Evolutionary conservation across 2,113 vertebrate genomes (phyloP).

Genomic region (Engraulis encrasicolus): DNA sequence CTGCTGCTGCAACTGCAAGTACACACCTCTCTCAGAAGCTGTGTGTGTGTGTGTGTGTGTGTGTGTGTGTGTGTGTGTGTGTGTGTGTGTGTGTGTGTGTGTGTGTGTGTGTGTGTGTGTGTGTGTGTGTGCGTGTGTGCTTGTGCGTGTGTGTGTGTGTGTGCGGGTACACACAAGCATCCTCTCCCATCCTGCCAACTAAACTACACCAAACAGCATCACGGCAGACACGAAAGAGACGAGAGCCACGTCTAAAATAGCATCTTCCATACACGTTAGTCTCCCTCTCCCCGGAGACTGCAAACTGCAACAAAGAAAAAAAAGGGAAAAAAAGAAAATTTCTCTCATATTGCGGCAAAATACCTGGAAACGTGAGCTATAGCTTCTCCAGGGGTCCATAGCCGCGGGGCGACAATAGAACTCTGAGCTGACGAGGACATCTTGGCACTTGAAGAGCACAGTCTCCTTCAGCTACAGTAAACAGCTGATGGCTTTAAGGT

Average conservation of each 20-base stretch:
- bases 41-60: not conserved
- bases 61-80: not conserved
- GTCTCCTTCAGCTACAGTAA: no score
- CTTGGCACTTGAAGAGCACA: not conserved
- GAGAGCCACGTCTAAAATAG: not conserved
- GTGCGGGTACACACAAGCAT: not conserved
- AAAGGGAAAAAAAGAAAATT: no score
- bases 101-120: not conserved
- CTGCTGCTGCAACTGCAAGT: no score
- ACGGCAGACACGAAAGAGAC: not conserved
- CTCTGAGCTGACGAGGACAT: not conserved
- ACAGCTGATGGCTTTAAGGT: not conserved
- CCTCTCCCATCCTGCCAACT: not conserved
- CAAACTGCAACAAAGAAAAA: not conserved
- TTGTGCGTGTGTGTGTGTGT: not conserved
- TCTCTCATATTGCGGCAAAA: not conserved
- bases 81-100: not conserved
- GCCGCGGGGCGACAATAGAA: not conserved
- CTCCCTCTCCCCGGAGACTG: not conserved
- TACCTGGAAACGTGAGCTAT: not conserved
- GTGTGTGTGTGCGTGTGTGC: not conserved
- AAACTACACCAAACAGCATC: not conserved
- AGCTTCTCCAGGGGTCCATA: not conserved
- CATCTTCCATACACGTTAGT: not conserved
- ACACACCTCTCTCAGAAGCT: not conserved